Base-by-base conservation (phyloP, 2,888 invertebrate genomes). In the Athalia rosae region DNA sequence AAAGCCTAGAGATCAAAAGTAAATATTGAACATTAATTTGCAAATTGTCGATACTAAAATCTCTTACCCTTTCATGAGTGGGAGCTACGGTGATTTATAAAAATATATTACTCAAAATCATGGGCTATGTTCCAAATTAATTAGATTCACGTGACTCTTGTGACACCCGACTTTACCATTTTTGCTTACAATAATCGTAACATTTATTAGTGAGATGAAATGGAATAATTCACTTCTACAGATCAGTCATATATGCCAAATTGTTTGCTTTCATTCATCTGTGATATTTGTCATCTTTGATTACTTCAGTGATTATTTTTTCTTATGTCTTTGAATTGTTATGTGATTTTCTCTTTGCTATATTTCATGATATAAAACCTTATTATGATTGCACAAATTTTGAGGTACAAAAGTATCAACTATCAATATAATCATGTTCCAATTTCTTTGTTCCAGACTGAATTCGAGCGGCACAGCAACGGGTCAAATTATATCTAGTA, bases 1-100 rank as follows among this genome's bases (percentile, higher is more conserved):
- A 81, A 90, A 89, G 83, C 85, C 87, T 81, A 90, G 89, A 88
- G 89, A 90, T 85, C 86, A 87, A 84, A 89, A 89, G 89, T 89
- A 86, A 83, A 85, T 82, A 82, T 59, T n/a, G n/a, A 71, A 71
- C 28, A 13, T 45, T 45, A 58, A 45, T 58, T 43, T 58, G 9
- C 58, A 8, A 67, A 50, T 66, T 66, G 50, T 15, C 45, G 47
- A 4, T 7, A 13, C 53, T 7, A 28, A 8, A 15, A 66, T 15
- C 47, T 66, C 11, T 3, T 47, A 47, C 7, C 47, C 5, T 56
- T 28, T 13, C 64, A 4, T 15, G 6, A 0, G 7, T 7, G 41
- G 43, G 41, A 11, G 11, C 62, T 62, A 28, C 43, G 28, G 41
- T 41, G n/a, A 11, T 4, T 7, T 11, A 53, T 53, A n/a, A n/a